phyloP scores from a whole-genome alignment of 2,113 vertebrate genomes.

The Thalassarche chlororhynchos region DNA sequence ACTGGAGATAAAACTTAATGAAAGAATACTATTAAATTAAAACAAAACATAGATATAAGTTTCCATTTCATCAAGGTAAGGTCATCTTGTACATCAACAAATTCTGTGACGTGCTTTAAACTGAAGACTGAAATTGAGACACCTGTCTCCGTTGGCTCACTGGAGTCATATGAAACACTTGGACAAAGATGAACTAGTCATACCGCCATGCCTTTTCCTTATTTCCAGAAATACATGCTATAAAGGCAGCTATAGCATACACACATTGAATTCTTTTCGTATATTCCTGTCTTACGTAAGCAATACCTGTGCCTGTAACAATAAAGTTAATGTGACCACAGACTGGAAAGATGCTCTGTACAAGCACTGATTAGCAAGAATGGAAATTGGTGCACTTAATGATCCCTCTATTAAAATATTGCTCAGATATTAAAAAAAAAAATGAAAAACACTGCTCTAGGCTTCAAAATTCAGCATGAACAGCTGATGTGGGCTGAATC shows the following conservation, averaged over 20 bases:
- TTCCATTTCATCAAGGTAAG: background rate
- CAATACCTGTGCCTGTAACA: background rate
- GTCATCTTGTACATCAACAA: background rate
- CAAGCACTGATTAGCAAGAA: background rate
- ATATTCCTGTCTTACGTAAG: background rate
- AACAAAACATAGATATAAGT: background rate
- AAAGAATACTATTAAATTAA: background rate
- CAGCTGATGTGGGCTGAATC: background rate
- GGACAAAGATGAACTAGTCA: background rate
- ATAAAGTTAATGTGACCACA: background rate
- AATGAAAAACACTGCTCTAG: background rate
- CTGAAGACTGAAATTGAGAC: background rate
- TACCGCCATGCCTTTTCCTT: background rate
- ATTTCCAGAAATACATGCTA: background rate
- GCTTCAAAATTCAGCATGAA: conserved; percentile 5
- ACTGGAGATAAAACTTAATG: background rate
- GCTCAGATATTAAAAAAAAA: background rate
- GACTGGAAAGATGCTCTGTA: background rate
- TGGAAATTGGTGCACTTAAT: background rate
- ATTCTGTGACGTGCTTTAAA: background rate
- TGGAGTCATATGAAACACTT: background rate
- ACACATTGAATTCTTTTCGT: background rate
- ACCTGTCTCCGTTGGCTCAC: background rate
- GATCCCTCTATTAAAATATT: background rate
- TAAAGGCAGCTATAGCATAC: background rate